These are phyloP conservation scores for Heterodera filipjevi DNA, from an alignment of 2,888 invertebrate species.

Conservation along the genomic window DNA sequence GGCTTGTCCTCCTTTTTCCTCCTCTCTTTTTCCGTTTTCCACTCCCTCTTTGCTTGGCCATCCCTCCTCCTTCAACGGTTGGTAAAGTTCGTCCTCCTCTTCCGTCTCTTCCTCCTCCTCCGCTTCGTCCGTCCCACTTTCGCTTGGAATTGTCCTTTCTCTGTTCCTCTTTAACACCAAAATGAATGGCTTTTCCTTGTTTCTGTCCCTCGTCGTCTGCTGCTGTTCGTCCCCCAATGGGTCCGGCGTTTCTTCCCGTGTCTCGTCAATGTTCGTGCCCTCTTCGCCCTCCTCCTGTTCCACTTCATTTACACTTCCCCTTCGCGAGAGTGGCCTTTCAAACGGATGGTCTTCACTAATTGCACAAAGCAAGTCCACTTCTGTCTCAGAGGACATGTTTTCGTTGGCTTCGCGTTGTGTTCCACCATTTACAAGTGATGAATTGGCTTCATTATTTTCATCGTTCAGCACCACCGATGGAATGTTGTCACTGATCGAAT, in stretches of 20 bases:
- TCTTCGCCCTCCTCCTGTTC: constrained; percentile 45
- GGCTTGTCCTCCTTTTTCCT: not conserved
- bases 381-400: constrained; percentile 24
- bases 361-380: not conserved
- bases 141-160: not conserved
- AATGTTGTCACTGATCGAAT: constrained; percentile 21
- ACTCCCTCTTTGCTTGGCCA: constrained; percentile 7
- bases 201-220: not conserved
- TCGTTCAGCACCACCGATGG: constrained; percentile 22
- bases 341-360: constrained; percentile 26
- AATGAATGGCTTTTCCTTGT: constrained; percentile 16
- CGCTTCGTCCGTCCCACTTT: not conserved
- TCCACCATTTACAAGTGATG: not conserved
- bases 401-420: constrained; percentile 22
- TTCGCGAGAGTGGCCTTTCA: constrained; percentile 55
- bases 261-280: constrained; percentile 30
- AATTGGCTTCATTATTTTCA: not conserved
- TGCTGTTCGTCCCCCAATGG: constrained; percentile 42
- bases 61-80: constrained; percentile 34
- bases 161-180: constrained; percentile 16
- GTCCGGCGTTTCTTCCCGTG: constrained; percentile 44
- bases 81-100: constrained; percentile 38
- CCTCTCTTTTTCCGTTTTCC: not conserved
- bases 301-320: constrained; percentile 53
- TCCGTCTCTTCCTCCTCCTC: constrained; percentile 47